These are phyloP conservation scores for Leucophenga varia DNA, from an alignment of 1,140 invertebrate species.

Conservation along the genomic window DNA sequence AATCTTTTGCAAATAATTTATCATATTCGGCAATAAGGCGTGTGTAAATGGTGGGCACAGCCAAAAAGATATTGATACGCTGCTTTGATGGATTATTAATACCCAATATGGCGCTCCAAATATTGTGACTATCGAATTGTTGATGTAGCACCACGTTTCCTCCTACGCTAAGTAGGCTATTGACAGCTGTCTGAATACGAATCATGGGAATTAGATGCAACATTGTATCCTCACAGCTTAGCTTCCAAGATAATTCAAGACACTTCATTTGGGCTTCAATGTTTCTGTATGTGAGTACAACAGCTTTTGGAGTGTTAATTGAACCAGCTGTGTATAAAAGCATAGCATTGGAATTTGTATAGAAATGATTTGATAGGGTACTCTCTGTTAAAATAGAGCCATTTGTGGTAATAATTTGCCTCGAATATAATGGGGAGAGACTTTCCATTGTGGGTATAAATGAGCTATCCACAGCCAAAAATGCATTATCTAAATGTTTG, in stretches of 20 bases:
- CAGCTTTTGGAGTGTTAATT: constrained; percentile 78
- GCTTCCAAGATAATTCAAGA: constrained; percentile 73
- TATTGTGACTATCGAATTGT: constrained; percentile 70
- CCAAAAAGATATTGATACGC: constrained; percentile 79
- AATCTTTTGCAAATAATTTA: constrained; percentile 65
- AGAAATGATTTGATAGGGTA: constrained; percentile 57
- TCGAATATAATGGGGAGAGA: constrained; percentile 24
- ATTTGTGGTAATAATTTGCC: constrained; percentile 27
- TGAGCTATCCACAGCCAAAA: constrained; percentile 65
- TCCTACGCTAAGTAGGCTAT: constrained; percentile 76
- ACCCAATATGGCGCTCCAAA: constrained; percentile 74
- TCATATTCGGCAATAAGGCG: constrained; percentile 80
- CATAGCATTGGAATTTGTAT: constrained; percentile 69
- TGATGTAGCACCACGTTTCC: constrained; percentile 72
- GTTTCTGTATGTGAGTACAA: constrained; percentile 76
- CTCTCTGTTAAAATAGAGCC: constrained; percentile 28
- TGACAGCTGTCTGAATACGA: constrained; percentile 86
- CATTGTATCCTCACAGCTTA: constrained; percentile 69
- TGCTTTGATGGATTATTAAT: constrained; percentile 64
- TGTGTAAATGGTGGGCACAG: constrained; percentile 86
- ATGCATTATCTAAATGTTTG: constrained; percentile 59
- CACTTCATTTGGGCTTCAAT: constrained; percentile 69
- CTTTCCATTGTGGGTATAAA: constrained; percentile 39
- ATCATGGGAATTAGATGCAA: constrained; percentile 83
- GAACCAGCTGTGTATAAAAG: constrained; percentile 88